Conservation (phyloP, 2,113 vertebrate genomes). For the Arizona elegans region DNA sequence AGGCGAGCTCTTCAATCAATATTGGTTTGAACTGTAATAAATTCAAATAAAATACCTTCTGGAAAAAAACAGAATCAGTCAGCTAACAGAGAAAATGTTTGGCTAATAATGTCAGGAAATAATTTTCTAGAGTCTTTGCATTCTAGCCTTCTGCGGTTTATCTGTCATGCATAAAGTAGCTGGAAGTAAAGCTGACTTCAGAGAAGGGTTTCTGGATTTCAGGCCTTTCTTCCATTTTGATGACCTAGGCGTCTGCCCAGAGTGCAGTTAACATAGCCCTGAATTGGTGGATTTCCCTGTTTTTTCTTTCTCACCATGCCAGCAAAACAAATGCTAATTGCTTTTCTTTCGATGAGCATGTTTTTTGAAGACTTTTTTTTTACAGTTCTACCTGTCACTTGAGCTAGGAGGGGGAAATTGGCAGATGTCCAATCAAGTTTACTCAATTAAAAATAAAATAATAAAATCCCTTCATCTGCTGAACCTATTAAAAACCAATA, state of each 20-base stretch:
- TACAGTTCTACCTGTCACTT: too few relatives aligned
- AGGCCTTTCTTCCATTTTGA: too few relatives aligned
- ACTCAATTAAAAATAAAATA: too few relatives aligned
- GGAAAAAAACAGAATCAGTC: not conserved
- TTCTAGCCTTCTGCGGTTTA: not conserved
- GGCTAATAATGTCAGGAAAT: not conserved
- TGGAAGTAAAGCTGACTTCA: not conserved
- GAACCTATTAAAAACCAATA: too few relatives aligned
- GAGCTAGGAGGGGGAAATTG: too few relatives aligned
- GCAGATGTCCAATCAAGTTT: too few relatives aligned
- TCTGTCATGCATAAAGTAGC: not conserved
- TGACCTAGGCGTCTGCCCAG: too few relatives aligned
- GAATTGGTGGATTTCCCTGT: not conserved
- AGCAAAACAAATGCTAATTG: too few relatives aligned
- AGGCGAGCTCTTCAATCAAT: not conserved
- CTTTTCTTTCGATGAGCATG: too few relatives aligned
- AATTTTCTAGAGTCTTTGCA: not conserved
- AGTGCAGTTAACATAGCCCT: not conserved
- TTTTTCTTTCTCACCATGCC: not conserved
- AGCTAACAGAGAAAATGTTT: not conserved
- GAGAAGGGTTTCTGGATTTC: not conserved
- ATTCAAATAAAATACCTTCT: not conserved
- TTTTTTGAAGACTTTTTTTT: too few relatives aligned
- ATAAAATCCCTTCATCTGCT: too few relatives aligned
- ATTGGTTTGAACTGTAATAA: not conserved